These are phyloP conservation scores for Gorsachius goisagi DNA, from an alignment of 2,113 vertebrate genomes.

Conservation along the genomic window DNA sequence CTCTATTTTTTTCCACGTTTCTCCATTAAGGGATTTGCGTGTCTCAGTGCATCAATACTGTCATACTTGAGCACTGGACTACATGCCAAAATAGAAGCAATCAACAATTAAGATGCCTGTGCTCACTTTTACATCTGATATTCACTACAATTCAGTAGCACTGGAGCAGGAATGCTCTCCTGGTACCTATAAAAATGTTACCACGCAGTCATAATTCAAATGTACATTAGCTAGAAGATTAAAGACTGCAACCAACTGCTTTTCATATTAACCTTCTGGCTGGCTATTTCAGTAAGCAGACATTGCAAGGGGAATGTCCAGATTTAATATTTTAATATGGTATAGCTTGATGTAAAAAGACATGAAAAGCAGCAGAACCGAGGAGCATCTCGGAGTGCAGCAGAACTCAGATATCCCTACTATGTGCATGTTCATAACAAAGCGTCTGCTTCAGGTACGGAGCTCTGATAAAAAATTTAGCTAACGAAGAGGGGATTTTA, in stretches of 20 bases:
- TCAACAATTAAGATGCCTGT: neutral
- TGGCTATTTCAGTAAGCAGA: neutral
- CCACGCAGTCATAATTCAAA: neutral
- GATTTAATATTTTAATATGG: neutral
- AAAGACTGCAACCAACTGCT: neutral
- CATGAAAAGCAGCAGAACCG: neutral
- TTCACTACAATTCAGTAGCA: neutral
- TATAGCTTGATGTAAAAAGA: neutral
- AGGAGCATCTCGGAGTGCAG: neutral
- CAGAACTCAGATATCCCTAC: neutral
- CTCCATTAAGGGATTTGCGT: neutral
- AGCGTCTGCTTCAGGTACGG: neutral
- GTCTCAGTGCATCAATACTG: neutral
- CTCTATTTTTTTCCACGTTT: neutral
- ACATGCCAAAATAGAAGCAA: neutral
- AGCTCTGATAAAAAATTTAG: neutral
- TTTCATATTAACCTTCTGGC: neutral
- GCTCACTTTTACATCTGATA: neutral
- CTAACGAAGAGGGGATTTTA: neutral
- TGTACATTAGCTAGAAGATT: neutral
- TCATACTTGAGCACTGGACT: neutral
- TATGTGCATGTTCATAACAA: neutral
- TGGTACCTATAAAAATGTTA: neutral
- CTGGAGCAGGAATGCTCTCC: neutral
- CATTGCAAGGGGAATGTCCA: neutral